Conservation (phyloP, 2,888 invertebrate species). For the Sesamia inferens region DNA sequence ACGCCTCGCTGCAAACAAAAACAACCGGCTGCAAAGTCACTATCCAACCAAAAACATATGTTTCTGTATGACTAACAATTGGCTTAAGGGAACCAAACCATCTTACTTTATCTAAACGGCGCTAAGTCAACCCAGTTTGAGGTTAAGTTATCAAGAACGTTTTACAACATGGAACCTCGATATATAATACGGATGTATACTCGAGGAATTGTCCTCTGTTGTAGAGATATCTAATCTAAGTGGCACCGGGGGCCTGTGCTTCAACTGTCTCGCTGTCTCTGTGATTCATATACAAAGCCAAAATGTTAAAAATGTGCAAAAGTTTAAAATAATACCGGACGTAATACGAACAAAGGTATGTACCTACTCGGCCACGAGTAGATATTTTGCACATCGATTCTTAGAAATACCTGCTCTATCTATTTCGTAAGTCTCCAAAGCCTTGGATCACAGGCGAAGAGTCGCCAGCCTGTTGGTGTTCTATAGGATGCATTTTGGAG, state of each 20-base stretch:
- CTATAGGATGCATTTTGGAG: too few species aligned
- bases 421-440: too few species aligned
- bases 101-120: slow-evolving; percentile 50
- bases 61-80: slow-evolving; percentile 32
- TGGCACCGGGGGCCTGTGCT: slow-evolving; percentile 39
- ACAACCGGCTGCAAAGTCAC: slow-evolving; percentile 34
- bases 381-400: neutral
- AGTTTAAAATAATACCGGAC: slow-evolving; percentile 30
- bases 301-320: too few species aligned
- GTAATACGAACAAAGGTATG: neutral
- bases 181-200: slow-evolving; percentile 49
- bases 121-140: slow-evolving; percentile 38
- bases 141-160: slow-evolving; percentile 51
- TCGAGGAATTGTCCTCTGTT: slow-evolving; percentile 37
- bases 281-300: slow-evolving; percentile 45
- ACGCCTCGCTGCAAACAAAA: slow-evolving; percentile 36
- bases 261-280: slow-evolving; percentile 27
- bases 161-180: slow-evolving; percentile 39
- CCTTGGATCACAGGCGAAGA: too few species aligned
- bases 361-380: neutral
- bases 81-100: slow-evolving; percentile 25
- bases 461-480: too few species aligned
- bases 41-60: slow-evolving; percentile 37
- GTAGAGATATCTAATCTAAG: slow-evolving; percentile 48
- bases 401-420: neutral